These are phyloP conservation scores for Caenorhabditis drosophilae DNA, from an alignment of 2,888 invertebrate genomes.

Conservation along the genomic window DNA sequence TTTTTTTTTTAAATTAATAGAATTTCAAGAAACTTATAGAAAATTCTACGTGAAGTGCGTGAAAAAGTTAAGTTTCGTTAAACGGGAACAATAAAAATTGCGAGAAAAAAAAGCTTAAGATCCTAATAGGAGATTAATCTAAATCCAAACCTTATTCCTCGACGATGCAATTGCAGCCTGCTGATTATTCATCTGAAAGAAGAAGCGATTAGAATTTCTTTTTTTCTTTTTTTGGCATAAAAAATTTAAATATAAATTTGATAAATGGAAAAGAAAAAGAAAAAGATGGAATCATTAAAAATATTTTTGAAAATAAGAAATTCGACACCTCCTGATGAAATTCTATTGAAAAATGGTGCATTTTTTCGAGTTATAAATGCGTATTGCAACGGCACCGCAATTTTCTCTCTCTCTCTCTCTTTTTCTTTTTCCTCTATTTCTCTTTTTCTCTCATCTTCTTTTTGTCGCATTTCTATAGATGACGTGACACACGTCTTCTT, in stretches of 20 bases:
- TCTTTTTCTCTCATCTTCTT: too few species aligned
- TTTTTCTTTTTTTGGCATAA: neutral
- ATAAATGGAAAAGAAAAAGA: neutral
- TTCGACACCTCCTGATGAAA: neutral
- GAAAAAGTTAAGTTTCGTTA: too few species aligned
- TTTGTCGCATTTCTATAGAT: too few species aligned
- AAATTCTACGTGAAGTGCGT: neutral
- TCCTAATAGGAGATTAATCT: neutral
- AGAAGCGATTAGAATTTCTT: neutral
- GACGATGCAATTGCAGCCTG: constrained; percentile 34
- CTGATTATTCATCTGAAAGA: constrained; percentile 29
- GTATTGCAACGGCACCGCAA: too few species aligned
- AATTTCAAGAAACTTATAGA: neutral
- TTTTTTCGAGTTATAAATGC: too few species aligned
- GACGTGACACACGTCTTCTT: too few species aligned
- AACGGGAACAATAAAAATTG: neutral
- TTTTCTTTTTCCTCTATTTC: neutral
- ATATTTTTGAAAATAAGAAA: neutral
- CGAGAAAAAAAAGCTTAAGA: too few species aligned
- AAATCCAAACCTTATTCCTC: constrained; percentile 11
- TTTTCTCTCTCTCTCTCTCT: neutral
- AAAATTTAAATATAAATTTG: neutral
- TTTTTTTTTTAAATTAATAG: neutral
- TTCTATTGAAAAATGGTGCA: too few species aligned
- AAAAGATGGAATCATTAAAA: neutral